Conservation (phyloP, 2,797 vertebrate genomes). For the Meriones psammophilus region DNA sequence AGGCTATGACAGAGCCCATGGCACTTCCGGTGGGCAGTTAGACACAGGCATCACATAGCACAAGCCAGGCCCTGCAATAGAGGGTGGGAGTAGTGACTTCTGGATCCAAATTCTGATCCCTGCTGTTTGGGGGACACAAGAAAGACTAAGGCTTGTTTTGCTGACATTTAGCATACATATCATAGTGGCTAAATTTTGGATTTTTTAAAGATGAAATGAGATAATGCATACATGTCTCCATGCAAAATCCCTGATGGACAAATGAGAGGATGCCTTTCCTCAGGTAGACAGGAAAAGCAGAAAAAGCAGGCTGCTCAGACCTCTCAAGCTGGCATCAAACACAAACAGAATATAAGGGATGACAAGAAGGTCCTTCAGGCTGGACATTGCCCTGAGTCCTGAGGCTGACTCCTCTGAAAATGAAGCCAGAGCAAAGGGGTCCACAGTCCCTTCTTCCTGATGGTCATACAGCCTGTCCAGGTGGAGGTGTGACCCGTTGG, state of each 20-base stretch:
- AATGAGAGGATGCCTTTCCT: background rate
- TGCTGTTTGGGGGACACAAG: background rate
- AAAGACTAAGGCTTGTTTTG: background rate
- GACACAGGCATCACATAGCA: background rate
- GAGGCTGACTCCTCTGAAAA: background rate
- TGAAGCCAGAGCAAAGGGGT: background rate
- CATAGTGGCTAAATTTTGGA: background rate
- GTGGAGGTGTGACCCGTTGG: background rate
- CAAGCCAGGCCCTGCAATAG: background rate
- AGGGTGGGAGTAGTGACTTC: background rate
- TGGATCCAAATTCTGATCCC: background rate
- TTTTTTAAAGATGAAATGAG: slow-evolving; percentile 3
- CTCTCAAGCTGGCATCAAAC: background rate
- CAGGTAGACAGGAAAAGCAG: background rate
- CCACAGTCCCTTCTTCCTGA: background rate
- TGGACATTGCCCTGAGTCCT: background rate
- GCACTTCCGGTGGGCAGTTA: background rate
- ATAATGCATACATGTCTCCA: background rate
- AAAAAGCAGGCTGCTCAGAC: background rate
- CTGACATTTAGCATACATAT: background rate
- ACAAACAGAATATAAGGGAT: background rate
- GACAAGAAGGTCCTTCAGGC: background rate
- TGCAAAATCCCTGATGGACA: background rate
- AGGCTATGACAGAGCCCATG: background rate
- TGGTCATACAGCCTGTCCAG: background rate